A percentile compares a stretch with the other conserved stretches of the same genome.
Conservation (phyloP, 2,888 invertebrate species). For the Pollenia labialis region DNA sequence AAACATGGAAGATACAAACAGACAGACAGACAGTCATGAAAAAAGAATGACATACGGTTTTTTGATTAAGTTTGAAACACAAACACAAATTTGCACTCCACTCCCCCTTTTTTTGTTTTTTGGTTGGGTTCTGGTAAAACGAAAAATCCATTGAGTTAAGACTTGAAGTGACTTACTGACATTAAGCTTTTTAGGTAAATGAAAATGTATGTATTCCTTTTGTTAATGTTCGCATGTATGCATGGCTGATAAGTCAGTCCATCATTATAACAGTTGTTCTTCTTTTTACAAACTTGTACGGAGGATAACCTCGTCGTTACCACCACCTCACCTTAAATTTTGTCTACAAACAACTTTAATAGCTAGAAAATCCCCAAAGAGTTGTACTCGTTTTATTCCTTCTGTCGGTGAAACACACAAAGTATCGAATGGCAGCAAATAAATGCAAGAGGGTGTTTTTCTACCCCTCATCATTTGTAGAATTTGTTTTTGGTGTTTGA, state of each 20-base stretch:
- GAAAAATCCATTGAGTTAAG: conserved; percentile 39
- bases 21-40: conserved; percentile 9
- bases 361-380: conserved; percentile 75
- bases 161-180: conserved; percentile 72
- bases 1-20: conserved; percentile 16
- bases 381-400: conserved; percentile 39
- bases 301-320: conserved; percentile 9
- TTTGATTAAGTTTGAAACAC: conserved; percentile 70
- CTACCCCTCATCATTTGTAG: conserved; percentile 38
- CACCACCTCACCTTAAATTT: conserved; percentile 63
- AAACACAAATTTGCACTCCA: conserved; percentile 72
- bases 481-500: conserved; percentile 12
- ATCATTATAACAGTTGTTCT: conserved; percentile 79
- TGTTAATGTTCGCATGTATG: conserved; percentile 13
- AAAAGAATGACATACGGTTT: conserved; percentile 72
- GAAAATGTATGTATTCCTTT: conserved; percentile 39
- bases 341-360: conserved; percentile 34
- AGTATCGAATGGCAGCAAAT: conserved; percentile 17
- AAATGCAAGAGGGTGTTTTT: conserved; percentile 37
- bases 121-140: conserved; percentile 11
- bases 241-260: conserved; percentile 71
- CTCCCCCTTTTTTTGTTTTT: conserved; percentile 44
- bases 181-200: conserved; percentile 67
- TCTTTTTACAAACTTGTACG: background rate
- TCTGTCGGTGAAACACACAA: background rate